These are phyloP conservation scores for Diploscapter pachys DNA, from an alignment of 1,140 invertebrate species.

Conservation along the genomic window DNA sequence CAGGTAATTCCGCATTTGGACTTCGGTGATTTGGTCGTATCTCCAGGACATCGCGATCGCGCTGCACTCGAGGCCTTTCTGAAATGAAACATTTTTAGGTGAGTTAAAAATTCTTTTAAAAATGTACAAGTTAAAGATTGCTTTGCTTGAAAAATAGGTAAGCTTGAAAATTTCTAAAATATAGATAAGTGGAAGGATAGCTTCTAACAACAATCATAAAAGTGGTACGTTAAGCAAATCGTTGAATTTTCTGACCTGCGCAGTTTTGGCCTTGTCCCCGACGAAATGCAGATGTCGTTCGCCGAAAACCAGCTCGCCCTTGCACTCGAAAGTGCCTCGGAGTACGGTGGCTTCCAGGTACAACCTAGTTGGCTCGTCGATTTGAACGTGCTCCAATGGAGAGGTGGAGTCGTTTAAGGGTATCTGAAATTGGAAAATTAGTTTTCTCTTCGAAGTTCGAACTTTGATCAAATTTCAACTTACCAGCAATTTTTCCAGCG, in stretches of 20 bases:
- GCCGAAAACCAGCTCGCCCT: constrained; percentile 74
- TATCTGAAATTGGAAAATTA: too few relatives aligned
- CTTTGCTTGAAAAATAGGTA: constrained; percentile 34
- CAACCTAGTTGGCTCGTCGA: constrained; percentile 39
- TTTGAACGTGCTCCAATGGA: neutral
- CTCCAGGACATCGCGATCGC: constrained; percentile 67
- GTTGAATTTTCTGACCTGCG: constrained; percentile 18
- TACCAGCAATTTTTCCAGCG: neutral
- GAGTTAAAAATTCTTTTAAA: neutral
- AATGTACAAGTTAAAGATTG: constrained; percentile 12
- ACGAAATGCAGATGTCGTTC: constrained; percentile 51
- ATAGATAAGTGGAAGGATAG: too few relatives aligned
- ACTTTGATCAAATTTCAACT: too few relatives aligned
- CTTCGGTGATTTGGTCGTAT: constrained; percentile 73
- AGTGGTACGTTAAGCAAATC: too few relatives aligned
- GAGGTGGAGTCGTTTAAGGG: neutral
- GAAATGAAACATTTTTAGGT: constrained; percentile 5
- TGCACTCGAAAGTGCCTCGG: constrained; percentile 71
- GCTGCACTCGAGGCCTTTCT: constrained; percentile 62
- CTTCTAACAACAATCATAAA: too few relatives aligned
- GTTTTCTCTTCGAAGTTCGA: too few relatives aligned
- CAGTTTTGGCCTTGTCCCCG: constrained; percentile 49
- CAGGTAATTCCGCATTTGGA: constrained; percentile 74
- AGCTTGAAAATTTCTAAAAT: constrained; percentile 18
- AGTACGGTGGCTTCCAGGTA: constrained; percentile 67